Evolutionary conservation across 2,797 vertebrate species (phyloP).

Genomic region (Triplophysa bombifrons): DNA sequence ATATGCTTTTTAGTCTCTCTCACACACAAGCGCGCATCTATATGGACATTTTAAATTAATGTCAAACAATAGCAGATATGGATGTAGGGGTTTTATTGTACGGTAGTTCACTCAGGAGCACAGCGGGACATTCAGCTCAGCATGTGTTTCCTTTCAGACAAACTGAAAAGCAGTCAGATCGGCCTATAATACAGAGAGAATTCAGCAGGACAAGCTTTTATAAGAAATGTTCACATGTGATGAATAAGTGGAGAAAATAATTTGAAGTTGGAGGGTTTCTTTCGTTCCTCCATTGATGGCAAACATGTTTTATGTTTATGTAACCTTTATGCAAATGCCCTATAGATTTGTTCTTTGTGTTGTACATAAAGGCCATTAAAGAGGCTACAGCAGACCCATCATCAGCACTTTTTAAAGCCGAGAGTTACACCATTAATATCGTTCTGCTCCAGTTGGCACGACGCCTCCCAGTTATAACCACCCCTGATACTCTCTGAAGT

Average conservation of each 20-base stretch:
- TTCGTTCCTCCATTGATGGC: background rate
- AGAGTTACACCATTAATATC: constrained; percentile 8
- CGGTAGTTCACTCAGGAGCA: background rate
- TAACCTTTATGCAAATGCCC: no score
- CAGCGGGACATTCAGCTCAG: constrained; percentile 1
- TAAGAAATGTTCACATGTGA: background rate
- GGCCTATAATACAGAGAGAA: constrained; percentile 35
- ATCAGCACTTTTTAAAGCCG: constrained; percentile 3
- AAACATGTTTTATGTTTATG: no score
- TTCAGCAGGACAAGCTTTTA: constrained; percentile 44
- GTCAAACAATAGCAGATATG: background rate
- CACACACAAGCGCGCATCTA: background rate
- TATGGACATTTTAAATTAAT: background rate
- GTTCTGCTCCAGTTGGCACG: constrained; percentile 19
- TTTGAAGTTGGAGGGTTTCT: constrained; percentile 4
- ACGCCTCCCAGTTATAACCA: background rate
- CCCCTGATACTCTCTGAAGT: constrained; percentile 8
- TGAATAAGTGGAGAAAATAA: background rate
- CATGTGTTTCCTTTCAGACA: constrained; percentile 44
- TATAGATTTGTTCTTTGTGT: background rate
- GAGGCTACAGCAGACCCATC: constrained; percentile 6
- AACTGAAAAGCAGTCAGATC: constrained; percentile 51
- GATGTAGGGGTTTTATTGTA: background rate
- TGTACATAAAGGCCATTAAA: background rate
- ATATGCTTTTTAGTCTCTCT: background rate